Evolutionary conservation across 2,797 vertebrate species (phyloP).

Genomic region (Falco novaeseelandiae): DNA sequence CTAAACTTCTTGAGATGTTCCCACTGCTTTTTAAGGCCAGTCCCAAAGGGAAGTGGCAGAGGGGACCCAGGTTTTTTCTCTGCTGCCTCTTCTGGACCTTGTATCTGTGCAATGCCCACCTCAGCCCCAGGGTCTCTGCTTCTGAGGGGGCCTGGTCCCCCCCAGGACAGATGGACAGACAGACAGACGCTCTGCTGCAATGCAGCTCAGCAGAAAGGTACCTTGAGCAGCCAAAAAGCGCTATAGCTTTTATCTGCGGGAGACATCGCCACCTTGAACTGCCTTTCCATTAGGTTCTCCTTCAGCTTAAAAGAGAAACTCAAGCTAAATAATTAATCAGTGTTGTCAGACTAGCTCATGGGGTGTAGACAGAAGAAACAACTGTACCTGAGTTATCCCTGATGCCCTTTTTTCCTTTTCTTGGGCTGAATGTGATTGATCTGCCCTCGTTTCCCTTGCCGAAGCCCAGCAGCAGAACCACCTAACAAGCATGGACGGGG

Average conservation of each 20-base stretch:
- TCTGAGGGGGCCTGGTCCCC: neutral
- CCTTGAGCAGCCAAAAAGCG: neutral
- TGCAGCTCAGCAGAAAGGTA: neutral
- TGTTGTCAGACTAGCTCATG: neutral
- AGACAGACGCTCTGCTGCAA: neutral
- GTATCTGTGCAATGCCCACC: neutral
- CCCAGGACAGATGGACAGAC: neutral
- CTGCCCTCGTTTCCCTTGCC: neutral
- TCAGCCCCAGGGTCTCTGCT: neutral
- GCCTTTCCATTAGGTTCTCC: neutral
- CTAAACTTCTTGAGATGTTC: neutral
- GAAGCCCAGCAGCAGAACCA: neutral
- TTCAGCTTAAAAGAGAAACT: neutral
- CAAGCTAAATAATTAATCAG: slow-evolving; percentile 21
- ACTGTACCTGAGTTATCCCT: neutral
- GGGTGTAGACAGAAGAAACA: neutral
- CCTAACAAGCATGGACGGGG: neutral
- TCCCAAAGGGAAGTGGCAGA: neutral
- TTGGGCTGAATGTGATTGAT: neutral
- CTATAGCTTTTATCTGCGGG: neutral
- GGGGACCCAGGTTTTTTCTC: neutral
- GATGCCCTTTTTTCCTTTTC: neutral
- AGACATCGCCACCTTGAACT: neutral
- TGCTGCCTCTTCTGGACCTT: neutral
- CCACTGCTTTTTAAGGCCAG: neutral